Conservation (phyloP, 2,113 vertebrate genomes). For the Phyllostomus hastatus region DNA sequence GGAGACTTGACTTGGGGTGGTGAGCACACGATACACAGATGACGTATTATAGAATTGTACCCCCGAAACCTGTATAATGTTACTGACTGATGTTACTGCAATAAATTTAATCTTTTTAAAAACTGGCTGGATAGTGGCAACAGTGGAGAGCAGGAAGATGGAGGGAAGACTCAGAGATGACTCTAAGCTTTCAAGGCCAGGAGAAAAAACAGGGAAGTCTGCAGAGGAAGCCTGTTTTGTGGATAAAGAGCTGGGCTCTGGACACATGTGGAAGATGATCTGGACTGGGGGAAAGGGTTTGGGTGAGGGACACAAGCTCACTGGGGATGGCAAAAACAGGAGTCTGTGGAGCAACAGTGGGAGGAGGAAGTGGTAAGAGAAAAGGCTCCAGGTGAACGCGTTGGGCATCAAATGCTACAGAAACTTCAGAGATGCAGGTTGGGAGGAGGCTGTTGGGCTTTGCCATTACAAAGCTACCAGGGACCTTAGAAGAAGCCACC, state of each 20-base stretch:
- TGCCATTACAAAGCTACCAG: not conserved
- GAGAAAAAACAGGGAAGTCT: constrained; percentile 51
- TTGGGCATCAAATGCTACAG: not conserved
- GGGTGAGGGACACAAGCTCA: not conserved
- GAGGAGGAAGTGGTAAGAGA: not conserved
- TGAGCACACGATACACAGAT: not conserved
- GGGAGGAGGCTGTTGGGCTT: not conserved
- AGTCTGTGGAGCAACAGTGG: accelerated
- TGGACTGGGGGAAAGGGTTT: not conserved
- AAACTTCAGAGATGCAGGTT: not conserved
- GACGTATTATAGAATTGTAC: no score
- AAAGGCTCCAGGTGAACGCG: not conserved
- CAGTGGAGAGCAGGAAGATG: not conserved
- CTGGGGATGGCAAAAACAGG: not conserved
- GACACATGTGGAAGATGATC: not conserved
- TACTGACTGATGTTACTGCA: no score
- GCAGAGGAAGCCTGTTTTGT: not conserved
- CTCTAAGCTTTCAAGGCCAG: not conserved
- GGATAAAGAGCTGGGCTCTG: not conserved
- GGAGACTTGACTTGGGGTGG: not conserved
- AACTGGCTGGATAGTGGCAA: not conserved
- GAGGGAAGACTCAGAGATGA: not conserved
- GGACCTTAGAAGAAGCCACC: not conserved
- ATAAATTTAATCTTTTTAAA: not conserved
- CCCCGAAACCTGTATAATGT: not conserved